A percentile compares a stretch with the other conserved stretches of the same genome.
Evolutionary conservation across 2,888 invertebrate genomes (phyloP).

Genomic region (Spilosoma lubricipeda): DNA sequence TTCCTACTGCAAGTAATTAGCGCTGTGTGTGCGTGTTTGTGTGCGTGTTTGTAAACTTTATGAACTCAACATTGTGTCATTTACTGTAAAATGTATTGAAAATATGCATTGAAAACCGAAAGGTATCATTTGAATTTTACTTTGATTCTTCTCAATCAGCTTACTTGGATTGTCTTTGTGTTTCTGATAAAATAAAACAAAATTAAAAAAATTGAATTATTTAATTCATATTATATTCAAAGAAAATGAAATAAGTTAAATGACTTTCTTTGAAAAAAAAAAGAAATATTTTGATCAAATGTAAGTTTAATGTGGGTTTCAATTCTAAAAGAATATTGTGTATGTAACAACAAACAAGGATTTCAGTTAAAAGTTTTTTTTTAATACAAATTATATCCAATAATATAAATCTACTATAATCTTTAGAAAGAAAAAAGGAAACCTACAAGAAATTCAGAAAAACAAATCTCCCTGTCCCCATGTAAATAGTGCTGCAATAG

Average conservation of each 20-base stretch:
- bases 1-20: conserved; percentile 72
- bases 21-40: conserved; percentile 60
- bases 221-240: no score
- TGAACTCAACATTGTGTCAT: conserved; percentile 45
- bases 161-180: not conserved
- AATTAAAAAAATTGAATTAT: no score
- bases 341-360: no score
- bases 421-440: not conserved
- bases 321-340: no score
- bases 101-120: not conserved
- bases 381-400: not conserved
- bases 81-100: conserved; percentile 36
- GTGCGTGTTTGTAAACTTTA: conserved; percentile 53
- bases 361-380: no score
- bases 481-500: not conserved
- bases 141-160: not conserved
- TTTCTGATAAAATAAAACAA: no score
- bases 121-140: not conserved
- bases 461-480: no score
- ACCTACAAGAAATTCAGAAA: not conserved
- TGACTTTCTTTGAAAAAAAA: no score
- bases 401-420: no score
- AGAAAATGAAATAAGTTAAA: no score
- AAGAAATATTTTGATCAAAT: no score
- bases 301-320: no score